Percentiles rank a stretch among this genome's conserved stretches.
phyloP scores from a whole-genome alignment of 1,140 invertebrate species.

The Periplaneta americana region DNA sequence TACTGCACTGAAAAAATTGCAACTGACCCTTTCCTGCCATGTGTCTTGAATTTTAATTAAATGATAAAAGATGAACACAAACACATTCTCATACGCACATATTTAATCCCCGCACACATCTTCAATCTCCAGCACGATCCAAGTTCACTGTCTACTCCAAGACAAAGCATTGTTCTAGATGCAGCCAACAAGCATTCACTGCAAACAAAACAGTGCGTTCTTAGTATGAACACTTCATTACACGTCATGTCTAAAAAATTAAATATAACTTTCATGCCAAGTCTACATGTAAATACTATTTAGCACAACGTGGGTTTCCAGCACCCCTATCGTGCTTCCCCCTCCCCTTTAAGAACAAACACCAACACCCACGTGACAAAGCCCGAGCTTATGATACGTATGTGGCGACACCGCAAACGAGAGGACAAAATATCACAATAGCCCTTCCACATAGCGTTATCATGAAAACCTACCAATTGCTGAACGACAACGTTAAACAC shows the following conservation, averaged over 20 bases:
- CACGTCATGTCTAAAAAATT: not conserved
- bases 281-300: not conserved
- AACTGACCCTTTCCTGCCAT: not conserved
- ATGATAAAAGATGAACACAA: not conserved
- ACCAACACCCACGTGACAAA: conserved; percentile 15
- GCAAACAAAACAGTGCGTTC: not conserved
- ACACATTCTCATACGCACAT: not conserved
- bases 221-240: not conserved
- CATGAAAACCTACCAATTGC: not conserved
- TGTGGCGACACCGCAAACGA: conserved; percentile 6
- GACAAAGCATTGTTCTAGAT: not conserved
- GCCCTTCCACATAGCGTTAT: not conserved
- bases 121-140: conserved; percentile 4
- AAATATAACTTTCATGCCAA: not conserved
- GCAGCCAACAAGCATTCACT: not conserved
- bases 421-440: conserved; percentile 1
- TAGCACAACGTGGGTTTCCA: not conserved
- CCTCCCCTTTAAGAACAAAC: not conserved
- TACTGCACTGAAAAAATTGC: not conserved
- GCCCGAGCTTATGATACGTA: conserved; percentile 10
- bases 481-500: not conserved
- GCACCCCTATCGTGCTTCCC: not conserved
- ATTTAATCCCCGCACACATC: not conserved
- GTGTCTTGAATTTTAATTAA: not conserved
- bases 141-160: not conserved